Percentiles rank a stretch among this genome's conserved stretches.
phyloP scores from a whole-genome alignment of 2,113 vertebrate genomes.

The Hydropotes inermis region DNA sequence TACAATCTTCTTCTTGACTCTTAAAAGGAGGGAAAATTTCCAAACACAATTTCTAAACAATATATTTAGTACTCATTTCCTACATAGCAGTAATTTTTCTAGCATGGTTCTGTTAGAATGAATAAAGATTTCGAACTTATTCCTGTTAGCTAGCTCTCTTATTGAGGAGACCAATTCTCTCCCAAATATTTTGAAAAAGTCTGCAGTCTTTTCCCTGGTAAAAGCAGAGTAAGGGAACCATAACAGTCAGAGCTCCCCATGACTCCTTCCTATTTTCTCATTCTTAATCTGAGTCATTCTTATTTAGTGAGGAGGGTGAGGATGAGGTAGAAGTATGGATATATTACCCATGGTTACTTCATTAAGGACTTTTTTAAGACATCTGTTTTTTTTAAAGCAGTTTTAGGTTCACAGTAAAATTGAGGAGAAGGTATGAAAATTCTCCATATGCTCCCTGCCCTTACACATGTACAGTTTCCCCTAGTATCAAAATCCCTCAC shows the following conservation, averaged over 20 bases:
- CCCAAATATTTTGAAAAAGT: background rate
- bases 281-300: background rate
- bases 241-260: no score
- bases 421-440: background rate
- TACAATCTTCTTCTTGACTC: background rate
- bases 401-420: background rate
- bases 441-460: background rate
- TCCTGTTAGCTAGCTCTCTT: background rate
- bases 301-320: background rate
- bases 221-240: background rate
- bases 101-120: background rate
- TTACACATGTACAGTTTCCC: background rate
- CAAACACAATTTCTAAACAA: background rate
- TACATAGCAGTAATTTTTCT: background rate
- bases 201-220: background rate
- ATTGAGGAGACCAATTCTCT: background rate
- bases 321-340: background rate
- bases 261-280: background rate
- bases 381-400: background rate
- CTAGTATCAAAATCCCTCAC: background rate
- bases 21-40: background rate
- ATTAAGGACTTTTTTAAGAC: background rate
- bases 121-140: background rate
- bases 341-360: background rate
- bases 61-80: background rate